Percentiles rank a stretch among this genome's conserved stretches.
Evolutionary conservation across 2,797 vertebrate genomes (phyloP).

Genomic region (Liparis tanakae): DNA sequence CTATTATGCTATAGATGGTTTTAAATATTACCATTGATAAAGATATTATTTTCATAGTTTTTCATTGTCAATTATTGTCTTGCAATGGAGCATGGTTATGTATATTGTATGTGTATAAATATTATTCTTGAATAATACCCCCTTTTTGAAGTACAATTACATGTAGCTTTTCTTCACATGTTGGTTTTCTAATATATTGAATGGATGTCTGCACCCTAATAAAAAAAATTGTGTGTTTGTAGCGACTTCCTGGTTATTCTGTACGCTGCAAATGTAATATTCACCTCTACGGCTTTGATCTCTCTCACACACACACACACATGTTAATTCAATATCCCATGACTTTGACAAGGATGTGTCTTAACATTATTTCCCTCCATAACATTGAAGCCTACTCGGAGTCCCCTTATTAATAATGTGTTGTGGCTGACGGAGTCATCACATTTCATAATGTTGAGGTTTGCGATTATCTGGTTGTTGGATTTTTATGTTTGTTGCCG

Average conservation of each 20-base stretch:
- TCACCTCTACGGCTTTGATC: not conserved
- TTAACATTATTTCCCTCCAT: not conserved
- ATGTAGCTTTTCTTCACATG: conserved; percentile 81
- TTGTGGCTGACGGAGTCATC: conserved; percentile 6
- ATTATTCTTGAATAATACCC: conserved; percentile 78
- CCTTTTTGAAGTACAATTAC: conserved; percentile 75
- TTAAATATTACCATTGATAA: conserved; percentile 72
- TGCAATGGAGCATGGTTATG: conserved; percentile 70
- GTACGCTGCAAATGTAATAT: not conserved
- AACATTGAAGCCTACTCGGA: not conserved
- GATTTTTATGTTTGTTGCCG: not conserved
- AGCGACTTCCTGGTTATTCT: conserved; percentile 57
- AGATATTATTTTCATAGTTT: conserved; percentile 73
- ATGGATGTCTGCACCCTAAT: conserved; percentile 85
- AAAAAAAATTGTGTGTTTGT: conserved; percentile 78
- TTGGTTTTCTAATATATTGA: conserved; percentile 88
- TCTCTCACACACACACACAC: no score
- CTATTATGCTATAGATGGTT: conserved; percentile 76
- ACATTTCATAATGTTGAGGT: conserved; percentile 23
- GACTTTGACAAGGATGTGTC: not conserved
- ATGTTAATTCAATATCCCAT: not conserved
- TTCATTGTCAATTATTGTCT: conserved; percentile 71
- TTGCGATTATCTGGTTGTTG: conserved; percentile 34
- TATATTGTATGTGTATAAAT: conserved; percentile 84
- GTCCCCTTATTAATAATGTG: conserved; percentile 1